phyloP scores from a whole-genome alignment of 1,140 invertebrate genomes.

The Drosophila novamexicana region DNA sequence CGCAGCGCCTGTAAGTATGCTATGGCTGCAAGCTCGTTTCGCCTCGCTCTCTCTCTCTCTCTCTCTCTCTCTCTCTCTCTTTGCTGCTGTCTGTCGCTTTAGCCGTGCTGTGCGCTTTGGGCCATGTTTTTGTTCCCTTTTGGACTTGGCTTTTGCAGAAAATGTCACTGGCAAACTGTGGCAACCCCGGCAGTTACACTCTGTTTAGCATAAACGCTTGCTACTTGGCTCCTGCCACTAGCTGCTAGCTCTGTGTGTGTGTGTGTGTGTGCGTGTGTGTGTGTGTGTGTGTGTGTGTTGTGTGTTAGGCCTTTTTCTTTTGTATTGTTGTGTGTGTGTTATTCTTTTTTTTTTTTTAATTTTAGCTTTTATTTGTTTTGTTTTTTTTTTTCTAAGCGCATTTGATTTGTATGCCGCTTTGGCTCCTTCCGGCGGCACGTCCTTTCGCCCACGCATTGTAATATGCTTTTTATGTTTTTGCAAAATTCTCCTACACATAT shows the following conservation, averaged over 20 bases:
- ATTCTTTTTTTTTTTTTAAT: slow-evolving; percentile 33
- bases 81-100: slow-evolving; percentile 8
- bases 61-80: slow-evolving; percentile 18
- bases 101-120: slow-evolving; percentile 41
- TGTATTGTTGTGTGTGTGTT: slow-evolving; percentile 52
- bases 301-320: slow-evolving; percentile 42
- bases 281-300: slow-evolving; percentile 36
- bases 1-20: slow-evolving; percentile 52
- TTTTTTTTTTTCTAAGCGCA: slow-evolving; percentile 59
- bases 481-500: slow-evolving; percentile 71
- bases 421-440: slow-evolving; percentile 26
- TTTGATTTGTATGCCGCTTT: slow-evolving; percentile 78
- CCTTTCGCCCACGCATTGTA: slow-evolving; percentile 3
- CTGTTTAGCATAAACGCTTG: slow-evolving; percentile 83
- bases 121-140: slow-evolving; percentile 58
- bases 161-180: slow-evolving; percentile 68
- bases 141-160: slow-evolving; percentile 70
- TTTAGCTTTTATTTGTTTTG: slow-evolving; percentile 63
- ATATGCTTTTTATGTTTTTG: slow-evolving; percentile 54
- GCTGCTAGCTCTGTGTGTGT: slow-evolving; percentile 30
- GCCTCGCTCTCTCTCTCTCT: not conserved
- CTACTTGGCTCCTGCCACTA: slow-evolving; percentile 75
- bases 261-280: slow-evolving; percentile 55
- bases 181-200: slow-evolving; percentile 82
- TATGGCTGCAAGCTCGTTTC: slow-evolving; percentile 57